phyloP scores from a whole-genome alignment of 2,113 vertebrate species.

The Gymnogyps californianus region DNA sequence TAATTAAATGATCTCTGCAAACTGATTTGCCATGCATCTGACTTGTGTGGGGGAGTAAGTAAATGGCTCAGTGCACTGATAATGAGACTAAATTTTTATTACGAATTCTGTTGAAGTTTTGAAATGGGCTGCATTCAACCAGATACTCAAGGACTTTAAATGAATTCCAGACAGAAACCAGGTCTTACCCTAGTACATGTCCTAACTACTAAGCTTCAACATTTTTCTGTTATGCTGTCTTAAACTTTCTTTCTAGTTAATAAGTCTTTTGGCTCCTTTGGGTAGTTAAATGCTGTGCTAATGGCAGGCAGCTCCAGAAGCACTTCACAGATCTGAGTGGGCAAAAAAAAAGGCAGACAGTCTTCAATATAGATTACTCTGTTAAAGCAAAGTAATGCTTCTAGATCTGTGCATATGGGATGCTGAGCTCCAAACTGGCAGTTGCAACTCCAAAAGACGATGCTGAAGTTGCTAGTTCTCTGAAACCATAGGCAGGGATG shows the following conservation, averaged over 20 bases:
- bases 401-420: not conserved
- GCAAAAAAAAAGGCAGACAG: not conserved
- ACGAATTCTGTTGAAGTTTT: not conserved
- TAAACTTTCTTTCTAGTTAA: not conserved
- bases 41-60: not conserved
- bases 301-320: not conserved
- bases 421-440: not conserved
- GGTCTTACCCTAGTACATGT: not conserved
- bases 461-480: not conserved
- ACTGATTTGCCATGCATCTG: not conserved
- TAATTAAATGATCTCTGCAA: conserved; percentile 34
- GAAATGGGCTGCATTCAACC: not conserved
- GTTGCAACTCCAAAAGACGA: not conserved
- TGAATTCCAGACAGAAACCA: not conserved
- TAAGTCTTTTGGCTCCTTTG: not conserved
- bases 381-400: not conserved
- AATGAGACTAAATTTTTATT: conserved; percentile 1
- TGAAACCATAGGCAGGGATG: not conserved
- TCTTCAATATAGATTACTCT: not conserved
- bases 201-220: not conserved
- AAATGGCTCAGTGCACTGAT: not conserved
- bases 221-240: not conserved
- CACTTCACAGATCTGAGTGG: not conserved
- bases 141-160: not conserved
- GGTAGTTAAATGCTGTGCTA: not conserved